Evolutionary conservation across 2,113 vertebrate species (phyloP), one percentile per base, ranked within the genome.

Genomic region (Paraplagusia blochii): DNA sequence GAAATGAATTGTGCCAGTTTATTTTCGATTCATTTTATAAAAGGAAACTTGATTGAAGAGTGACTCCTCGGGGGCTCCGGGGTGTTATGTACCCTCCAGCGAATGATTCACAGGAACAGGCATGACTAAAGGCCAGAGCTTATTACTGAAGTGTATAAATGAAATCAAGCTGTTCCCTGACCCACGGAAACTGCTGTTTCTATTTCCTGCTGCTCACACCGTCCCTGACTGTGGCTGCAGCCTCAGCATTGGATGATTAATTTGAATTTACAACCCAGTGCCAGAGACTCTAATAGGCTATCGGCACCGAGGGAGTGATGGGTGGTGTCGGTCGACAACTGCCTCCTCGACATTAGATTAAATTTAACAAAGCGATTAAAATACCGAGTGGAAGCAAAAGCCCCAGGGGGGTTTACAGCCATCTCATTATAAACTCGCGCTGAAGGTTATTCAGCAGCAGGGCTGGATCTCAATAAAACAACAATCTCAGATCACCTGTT

Each of bases 101-200:
- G 19, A 55, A 67, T 67, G 38, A 72, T 74, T 80, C 55, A 61
- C 43, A 68, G 53, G 53, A 80, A 66, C 51, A 63, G 43, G 18
- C 39, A 3, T 64, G 60, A 78, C 57, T 66, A 51, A 73, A 73
- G 47, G 58, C 62, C 54, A 55, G 34, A 58, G 57, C 81, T 80
- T 82, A 77, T 89, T 78, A 79, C 53, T 77, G 60, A 80, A 79
- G 62, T 61, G 55, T 71, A 55, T 70, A 82, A 88, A 87, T 82
- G 49, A 80, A 82, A 86, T 83, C 68, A 79, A 79, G 82, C 79
- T 84, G 76, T 81, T 79, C 72, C 66, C 53, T 74, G 72, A 81
- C 68, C 68, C 74, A 58, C 57, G 35, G 60, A 76, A 64, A 76
- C 48, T 64, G 38, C 38, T 56, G 22, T 80, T 81, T 73, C 69